A percentile compares a stretch with the other conserved stretches of the same genome.
Conservation (phyloP, 2,113 vertebrate genomes). For the Mixornis gularis region DNA sequence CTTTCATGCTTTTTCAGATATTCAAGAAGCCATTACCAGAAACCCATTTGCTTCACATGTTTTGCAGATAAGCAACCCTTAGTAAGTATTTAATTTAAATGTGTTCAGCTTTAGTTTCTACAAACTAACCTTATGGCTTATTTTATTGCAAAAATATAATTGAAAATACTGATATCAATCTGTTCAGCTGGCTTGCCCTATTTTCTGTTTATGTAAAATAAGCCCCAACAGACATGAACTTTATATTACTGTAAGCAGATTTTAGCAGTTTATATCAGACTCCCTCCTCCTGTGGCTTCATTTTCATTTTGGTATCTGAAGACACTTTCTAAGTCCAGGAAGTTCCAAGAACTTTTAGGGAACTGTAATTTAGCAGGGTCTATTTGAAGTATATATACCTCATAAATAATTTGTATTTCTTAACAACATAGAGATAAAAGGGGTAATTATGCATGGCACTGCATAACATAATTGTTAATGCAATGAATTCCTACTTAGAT, state of each 20-base stretch:
- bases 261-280: not conserved
- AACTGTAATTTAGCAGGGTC: not conserved
- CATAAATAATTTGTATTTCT: not conserved
- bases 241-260: not conserved
- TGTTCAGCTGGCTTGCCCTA: not conserved
- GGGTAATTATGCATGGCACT: not conserved
- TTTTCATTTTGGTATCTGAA: not conserved
- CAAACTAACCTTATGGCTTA: not conserved
- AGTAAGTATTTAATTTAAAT: constrained; percentile 72
- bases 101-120: not conserved
- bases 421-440: not conserved
- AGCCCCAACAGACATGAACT: not conserved
- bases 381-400: not conserved
- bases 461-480: not conserved
- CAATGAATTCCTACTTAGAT: not conserved
- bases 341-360: not conserved
- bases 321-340: not conserved
- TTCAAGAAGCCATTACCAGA: constrained; percentile 72
- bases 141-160: not conserved
- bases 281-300: not conserved
- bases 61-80: constrained; percentile 57
- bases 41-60: constrained; percentile 59
- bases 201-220: not conserved
- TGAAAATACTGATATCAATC: not conserved
- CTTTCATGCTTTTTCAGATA: constrained; percentile 70